Base-by-base conservation (phyloP, 1,140 invertebrate species). In the Pogonus chalceus region DNA sequence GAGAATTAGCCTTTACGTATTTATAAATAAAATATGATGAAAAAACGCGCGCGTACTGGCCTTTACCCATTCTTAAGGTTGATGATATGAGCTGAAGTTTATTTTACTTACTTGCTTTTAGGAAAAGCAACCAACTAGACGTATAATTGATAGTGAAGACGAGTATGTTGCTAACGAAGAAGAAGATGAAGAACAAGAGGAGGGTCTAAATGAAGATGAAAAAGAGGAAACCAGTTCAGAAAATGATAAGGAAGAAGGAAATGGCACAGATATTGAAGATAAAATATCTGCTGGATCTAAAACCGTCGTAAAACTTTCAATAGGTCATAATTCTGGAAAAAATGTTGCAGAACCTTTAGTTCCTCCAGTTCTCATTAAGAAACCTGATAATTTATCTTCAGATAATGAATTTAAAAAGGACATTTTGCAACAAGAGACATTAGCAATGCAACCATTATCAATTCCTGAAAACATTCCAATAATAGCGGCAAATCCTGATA, bases 131-230 rank as follows among this genome's bases (percentile, higher is more conserved):
- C 31, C 55, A 37, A 47, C 54, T n/a, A 59, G 56, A 55, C 58
- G 52, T 51, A 52, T 56, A 37, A 54, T 60, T 57, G 76, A 78
- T 54, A 78, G 76, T 58, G 77, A 80, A 59, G 75, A 77, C 55
- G 76, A 77, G 51, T 79, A 76, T 62, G 70, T 77, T 0, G 68
- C 76, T 0, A 71, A 76, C 52, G 75, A 75, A 20, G 63, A 69
- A 20, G 64, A 69, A 46, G 66, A 65, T 20, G 61, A 64, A 14
- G 64, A 65, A 7, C 57, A 58, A 24, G 60, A 65, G 18, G 61
- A 65, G 23, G 60, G 58, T 21, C 56, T 57, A 20, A 58, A 61
- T 26, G 54, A 53, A 12, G 58, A 57, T 2, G 59, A 60, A 21
- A 56, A 60, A 50, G 51, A 62, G 57, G 43, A 58, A 47, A 56